Evolutionary conservation across 2,888 invertebrate species (phyloP), one percentile per base, ranked within the genome.

Genomic region (Deroplatys truncata): DNA sequence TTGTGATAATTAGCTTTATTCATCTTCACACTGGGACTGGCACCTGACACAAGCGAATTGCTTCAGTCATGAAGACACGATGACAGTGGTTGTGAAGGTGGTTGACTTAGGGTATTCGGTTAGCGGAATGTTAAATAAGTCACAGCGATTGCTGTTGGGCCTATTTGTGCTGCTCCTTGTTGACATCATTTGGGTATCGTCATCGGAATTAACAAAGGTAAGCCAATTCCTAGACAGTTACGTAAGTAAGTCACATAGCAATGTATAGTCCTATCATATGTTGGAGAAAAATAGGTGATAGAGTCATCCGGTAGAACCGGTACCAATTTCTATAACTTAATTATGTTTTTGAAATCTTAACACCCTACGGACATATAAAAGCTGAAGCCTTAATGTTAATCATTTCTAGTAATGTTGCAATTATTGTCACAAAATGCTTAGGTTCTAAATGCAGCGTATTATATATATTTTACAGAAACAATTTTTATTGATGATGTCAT

Each of bases 121-220:
- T 28, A 87, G 89, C 89, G 90, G 93, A 90, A 94, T 95, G 94
- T 93, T 95, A 93, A 96, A 95, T 92, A 96, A 95, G 94, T 95
- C 95, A 89, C 96, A 96, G 94, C 95, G 96, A 92, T 96, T 98
- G 92, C 94, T 97, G 91, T 95, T 98, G 92, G 99, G 99, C 92
- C 95, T 98, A 91, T 95, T 98, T 92, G 95, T 99, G 92, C 95
- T 99, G 91, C 94, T 99, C 91, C 94, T 99, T 92, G 99, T 99
- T 91, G 98, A 99, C 94, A 95, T 99, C 90, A 96, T 99, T 92
- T 99, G 99, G 99, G 99, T 99, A 89, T 96, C 97, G 89, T 99
- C 98, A 88, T 98, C 98, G 83, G 98, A 99, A 94, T 94, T 99
- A 90, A 98, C 98, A 90, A 97, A 98, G 96, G 99, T 99, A 94